phyloP scores from a whole-genome alignment of 2,113 vertebrate species.

The Phrynocephalus versicolor region DNA sequence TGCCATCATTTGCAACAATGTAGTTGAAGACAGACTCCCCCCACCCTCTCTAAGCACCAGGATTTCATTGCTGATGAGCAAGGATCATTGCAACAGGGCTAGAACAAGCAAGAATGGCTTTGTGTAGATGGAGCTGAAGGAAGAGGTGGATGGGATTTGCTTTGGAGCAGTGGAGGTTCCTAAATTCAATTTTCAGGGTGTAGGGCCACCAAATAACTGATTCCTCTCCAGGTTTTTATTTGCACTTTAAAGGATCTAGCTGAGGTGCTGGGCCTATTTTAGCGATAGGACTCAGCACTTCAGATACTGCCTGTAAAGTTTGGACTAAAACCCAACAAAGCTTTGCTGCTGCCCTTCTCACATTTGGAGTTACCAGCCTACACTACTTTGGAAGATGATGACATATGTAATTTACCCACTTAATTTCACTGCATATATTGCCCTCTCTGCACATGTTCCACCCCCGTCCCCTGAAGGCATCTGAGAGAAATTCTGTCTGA shows the following conservation, averaged over 20 bases:
- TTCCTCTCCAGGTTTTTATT: too few species aligned
- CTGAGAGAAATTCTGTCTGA: slow-evolving; percentile 30
- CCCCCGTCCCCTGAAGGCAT: slow-evolving; percentile 10
- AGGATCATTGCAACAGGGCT: too few species aligned
- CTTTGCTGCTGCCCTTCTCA: too few species aligned
- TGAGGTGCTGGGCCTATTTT: too few species aligned
- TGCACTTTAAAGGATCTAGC: too few species aligned
- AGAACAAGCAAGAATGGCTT: not conserved
- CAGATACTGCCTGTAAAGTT: too few species aligned
- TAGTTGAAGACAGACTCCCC: not conserved
- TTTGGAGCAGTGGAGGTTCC: not conserved
- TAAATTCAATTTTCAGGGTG: too few species aligned
- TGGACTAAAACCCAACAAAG: too few species aligned
- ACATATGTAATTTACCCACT: not conserved
- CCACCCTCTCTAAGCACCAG: too few species aligned
- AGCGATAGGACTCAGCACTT: too few species aligned
- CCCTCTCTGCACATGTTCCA: not conserved
- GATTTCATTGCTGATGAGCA: not conserved
- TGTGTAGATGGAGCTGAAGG: not conserved
- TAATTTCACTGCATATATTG: slow-evolving; percentile 20
- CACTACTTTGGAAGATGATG: not conserved
- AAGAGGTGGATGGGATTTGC: not conserved
- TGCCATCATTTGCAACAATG: not conserved
- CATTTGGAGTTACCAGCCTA: too few species aligned
- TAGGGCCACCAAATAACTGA: too few species aligned